A percentile compares a stretch with the other conserved stretches of the same genome.
These are phyloP conservation scores for Dryobates pubescens DNA, from an alignment of 2,797 vertebrate species.

Conservation along the genomic window DNA sequence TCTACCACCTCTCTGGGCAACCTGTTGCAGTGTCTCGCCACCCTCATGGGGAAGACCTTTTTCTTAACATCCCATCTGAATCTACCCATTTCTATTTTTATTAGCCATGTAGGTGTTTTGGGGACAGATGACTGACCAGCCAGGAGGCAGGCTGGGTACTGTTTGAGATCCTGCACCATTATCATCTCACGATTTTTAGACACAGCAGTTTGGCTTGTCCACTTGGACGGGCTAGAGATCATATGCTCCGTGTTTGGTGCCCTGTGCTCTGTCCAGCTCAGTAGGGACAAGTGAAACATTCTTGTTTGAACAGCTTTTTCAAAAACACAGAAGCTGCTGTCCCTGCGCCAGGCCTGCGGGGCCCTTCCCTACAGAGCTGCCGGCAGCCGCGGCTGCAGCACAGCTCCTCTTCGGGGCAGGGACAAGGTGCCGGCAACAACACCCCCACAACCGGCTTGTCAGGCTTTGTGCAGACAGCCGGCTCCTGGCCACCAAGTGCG, in stretches of 20 bases:
- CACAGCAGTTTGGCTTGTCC: not conserved
- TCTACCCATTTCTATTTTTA: too few relatives aligned
- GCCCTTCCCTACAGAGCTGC: too few relatives aligned
- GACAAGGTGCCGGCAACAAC: fast-evolving
- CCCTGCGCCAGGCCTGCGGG: fast-evolving
- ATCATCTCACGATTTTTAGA: not conserved
- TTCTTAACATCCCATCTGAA: too few relatives aligned
- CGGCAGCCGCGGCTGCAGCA: not conserved
- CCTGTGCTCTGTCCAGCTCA: not conserved
- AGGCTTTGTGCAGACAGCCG: fast-evolving
- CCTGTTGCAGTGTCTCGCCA: too few relatives aligned
- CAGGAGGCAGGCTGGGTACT: not conserved
- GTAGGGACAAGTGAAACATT: fast-evolving
- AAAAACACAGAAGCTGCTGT: fast-evolving
- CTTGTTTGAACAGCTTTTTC: fast-evolving
- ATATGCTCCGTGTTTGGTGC: fast-evolving
- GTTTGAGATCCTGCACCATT: not conserved
- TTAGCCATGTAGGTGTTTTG: not conserved
- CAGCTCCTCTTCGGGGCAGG: not conserved
- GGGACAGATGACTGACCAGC: not conserved
- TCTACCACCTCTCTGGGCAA: too few relatives aligned
- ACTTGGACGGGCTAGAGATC: not conserved
- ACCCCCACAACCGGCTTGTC: fast-evolving
- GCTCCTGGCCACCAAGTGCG: fast-evolving
- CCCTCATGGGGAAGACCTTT: too few relatives aligned